phyloP scores from a whole-genome alignment of 2,888 invertebrate genomes.

The Teinopalpus imperialis region DNA sequence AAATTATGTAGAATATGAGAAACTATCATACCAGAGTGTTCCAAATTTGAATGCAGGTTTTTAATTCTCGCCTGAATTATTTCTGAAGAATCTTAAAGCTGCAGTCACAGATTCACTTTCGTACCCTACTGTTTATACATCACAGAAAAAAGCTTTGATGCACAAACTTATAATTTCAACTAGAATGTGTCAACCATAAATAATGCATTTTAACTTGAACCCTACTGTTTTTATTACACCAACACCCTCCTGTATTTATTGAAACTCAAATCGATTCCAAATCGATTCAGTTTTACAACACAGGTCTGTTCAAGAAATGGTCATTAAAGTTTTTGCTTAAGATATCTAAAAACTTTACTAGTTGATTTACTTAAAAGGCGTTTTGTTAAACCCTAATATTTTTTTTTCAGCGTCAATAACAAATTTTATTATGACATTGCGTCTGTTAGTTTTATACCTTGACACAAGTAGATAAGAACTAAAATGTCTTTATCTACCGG shows the following conservation, averaged over 20 bases:
- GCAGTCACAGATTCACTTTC: too few relatives aligned
- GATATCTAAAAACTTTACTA: slow-evolving; percentile 52
- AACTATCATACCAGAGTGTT: too few relatives aligned
- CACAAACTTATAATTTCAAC: too few relatives aligned
- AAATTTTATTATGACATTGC: not conserved
- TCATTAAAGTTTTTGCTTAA: slow-evolving; percentile 44
- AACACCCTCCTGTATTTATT: slow-evolving; percentile 50
- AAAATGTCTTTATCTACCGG: not conserved
- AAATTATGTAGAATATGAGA: too few relatives aligned
- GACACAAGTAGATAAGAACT: slow-evolving; percentile 24
- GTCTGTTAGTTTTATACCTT: slow-evolving; percentile 34
- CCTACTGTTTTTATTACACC: slow-evolving; percentile 68
- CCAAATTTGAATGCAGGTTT: too few relatives aligned
- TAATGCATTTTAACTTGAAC: slow-evolving; percentile 48
- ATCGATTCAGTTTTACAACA: slow-evolving; percentile 52
- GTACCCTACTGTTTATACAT: too few relatives aligned
- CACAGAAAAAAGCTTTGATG: too few relatives aligned
- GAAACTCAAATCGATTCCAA: slow-evolving; percentile 57
- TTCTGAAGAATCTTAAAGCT: too few relatives aligned
- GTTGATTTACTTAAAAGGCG: slow-evolving; percentile 49
- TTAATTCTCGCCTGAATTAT: too few relatives aligned
- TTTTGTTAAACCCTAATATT: slow-evolving; percentile 55
- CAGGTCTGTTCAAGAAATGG: slow-evolving; percentile 41
- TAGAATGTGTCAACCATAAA: slow-evolving; percentile 19
- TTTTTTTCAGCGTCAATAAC: slow-evolving; percentile 27